These are phyloP conservation scores for Amphibalanus amphitrite DNA, from an alignment of 1,140 invertebrate genomes.

Conservation along the genomic window DNA sequence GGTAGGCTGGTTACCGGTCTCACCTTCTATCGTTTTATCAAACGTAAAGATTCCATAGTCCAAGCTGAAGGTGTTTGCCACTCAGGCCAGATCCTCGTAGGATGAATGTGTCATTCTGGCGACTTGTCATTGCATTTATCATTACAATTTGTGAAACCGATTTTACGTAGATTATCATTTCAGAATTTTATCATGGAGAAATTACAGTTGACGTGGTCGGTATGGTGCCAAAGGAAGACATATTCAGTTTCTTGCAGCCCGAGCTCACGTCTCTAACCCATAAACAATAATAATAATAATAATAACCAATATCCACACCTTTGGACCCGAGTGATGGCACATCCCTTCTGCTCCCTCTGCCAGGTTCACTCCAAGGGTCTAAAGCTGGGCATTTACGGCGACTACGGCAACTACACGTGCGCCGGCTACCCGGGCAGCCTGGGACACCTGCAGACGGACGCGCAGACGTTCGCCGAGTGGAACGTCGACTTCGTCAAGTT, in stretches of 20 bases:
- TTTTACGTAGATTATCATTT: neutral
- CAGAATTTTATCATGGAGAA: neutral
- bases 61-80: too few species aligned
- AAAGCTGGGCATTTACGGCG: slow-evolving; percentile 94
- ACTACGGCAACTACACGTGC: slow-evolving; percentile 89
- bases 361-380: slow-evolving; percentile 82
- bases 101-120: too few species aligned
- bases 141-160: neutral
- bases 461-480: slow-evolving; percentile 87
- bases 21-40: too few species aligned
- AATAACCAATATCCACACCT: neutral
- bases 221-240: neutral
- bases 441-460: slow-evolving; percentile 66
- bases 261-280: neutral
- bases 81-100: too few species aligned
- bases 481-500: slow-evolving; percentile 91
- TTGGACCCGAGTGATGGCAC: neutral
- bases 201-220: too few species aligned
- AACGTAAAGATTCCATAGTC: too few species aligned
- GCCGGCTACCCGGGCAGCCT: slow-evolving; percentile 85
- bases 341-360: too few species aligned
- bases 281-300: too few species aligned
- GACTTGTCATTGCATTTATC: too few species aligned
- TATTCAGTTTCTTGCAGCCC: too few species aligned
- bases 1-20: too few species aligned